These are phyloP conservation scores for Phocoena sinus DNA, from an alignment of 2,113 vertebrate species.

Conservation along the genomic window DNA sequence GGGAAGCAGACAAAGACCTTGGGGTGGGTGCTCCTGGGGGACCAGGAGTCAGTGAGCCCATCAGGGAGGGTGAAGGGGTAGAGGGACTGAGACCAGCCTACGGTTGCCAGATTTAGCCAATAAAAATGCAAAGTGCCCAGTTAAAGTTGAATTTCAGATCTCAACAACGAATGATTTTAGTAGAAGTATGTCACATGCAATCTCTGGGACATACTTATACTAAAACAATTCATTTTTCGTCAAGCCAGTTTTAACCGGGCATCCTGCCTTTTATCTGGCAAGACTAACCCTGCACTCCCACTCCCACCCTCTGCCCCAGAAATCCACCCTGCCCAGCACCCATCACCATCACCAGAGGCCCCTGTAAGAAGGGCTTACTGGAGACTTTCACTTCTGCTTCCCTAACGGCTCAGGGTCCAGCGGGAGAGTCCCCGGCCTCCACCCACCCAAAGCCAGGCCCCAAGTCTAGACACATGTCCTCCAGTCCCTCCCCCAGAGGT, in stretches of 20 bases:
- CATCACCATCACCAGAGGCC: background rate
- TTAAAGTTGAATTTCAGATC: background rate
- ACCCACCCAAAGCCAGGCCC: background rate
- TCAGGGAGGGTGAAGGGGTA: background rate
- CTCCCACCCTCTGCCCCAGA: background rate
- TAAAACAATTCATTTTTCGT: background rate
- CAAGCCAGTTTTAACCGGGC: background rate
- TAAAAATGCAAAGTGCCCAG: background rate
- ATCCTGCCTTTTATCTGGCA: background rate
- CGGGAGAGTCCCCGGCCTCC: background rate
- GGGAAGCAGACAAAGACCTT: background rate
- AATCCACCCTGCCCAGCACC: background rate
- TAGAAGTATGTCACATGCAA: background rate
- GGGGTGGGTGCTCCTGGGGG: too few relatives aligned
- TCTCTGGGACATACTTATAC: background rate
- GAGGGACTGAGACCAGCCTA: background rate
- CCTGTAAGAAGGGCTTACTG: background rate
- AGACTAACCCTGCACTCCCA: background rate
- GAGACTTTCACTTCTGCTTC: constrained; percentile 61
- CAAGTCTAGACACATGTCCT: background rate
- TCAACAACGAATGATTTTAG: background rate
- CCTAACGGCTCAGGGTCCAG: background rate
- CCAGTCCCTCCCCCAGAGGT: background rate
- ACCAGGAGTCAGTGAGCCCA: background rate
- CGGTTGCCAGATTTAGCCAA: background rate